Base-by-base conservation (phyloP, 2,113 vertebrate species). In the Scytalopus superciliaris region DNA sequence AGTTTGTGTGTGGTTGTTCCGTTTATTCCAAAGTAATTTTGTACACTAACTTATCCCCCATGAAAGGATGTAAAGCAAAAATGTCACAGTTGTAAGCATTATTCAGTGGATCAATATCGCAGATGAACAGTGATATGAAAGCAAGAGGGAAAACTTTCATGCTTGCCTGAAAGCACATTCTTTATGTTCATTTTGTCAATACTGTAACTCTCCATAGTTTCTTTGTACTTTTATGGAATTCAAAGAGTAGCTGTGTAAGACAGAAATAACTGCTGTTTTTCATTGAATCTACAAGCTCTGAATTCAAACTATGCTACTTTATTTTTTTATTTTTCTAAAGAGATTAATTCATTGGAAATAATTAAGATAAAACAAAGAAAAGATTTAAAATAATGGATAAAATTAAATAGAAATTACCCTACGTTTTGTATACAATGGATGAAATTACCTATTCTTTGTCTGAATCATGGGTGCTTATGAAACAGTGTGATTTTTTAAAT, bases 401-500 rank as follows among this genome's bases (percentile, higher is more conserved):
- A 50, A 74, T 80, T 86, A 78, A 86, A 85, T 39, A 82, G 37
- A 19, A 80, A 88, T 86, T 92, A 74, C 7, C 14, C 23, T 49
- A 52, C 39, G 73, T 73, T 85, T 92, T 56, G 2, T 19, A 72
- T 35, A 69, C 21, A 93, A 93, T 52, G 25, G 14, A 14, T 70
- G 15, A 96, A 93, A 92, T 84, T 88, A 78, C 33, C 45, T 86
- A 33, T 35, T 84, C 77, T 80, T 94, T 94, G 67, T 64, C 60
- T 73, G 35, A 83, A 60, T 55, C 57, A 12, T 13, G 27, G 22
- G 10, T 73, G 14, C 67, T 89, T 89, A 64, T 42, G 44, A 96
- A 89, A 79, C 35, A 81, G 78, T 40, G 17, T 33, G 30, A 42
- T 75, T 87, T 93, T 91, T 83, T 12, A 10, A 91, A 76, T 75